These are phyloP conservation scores for Planococcus citri DNA, from an alignment of 1,140 invertebrate species.

Conservation along the genomic window DNA sequence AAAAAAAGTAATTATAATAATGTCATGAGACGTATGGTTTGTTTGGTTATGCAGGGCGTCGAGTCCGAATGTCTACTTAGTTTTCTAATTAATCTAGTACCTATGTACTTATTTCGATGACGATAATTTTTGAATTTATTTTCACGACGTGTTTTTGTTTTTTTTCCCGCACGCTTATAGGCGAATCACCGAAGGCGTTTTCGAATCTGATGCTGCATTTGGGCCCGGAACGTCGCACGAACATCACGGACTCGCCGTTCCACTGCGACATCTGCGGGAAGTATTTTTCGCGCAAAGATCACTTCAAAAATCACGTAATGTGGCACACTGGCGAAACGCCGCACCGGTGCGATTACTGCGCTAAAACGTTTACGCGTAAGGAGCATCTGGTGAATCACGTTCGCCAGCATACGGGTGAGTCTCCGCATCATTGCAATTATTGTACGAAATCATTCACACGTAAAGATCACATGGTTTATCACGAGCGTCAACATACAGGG, in stretches of 20 bases:
- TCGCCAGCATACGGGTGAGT: constrained; percentile 65
- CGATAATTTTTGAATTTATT: background rate
- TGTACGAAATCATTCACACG: constrained; percentile 71
- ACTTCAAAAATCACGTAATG: constrained; percentile 51
- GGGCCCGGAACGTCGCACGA: constrained; percentile 24
- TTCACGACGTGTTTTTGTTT: background rate
- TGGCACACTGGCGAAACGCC: constrained; percentile 59
- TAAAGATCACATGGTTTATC: constrained; percentile 68
- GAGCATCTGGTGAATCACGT: constrained; percentile 69
- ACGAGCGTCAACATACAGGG: constrained; percentile 67
- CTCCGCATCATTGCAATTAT: constrained; percentile 71
- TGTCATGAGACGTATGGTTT: too few species aligned
- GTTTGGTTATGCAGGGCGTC: too few species aligned
- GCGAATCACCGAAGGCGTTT: constrained; percentile 24
- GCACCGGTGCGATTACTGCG: constrained; percentile 64
- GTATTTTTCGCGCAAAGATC: constrained; percentile 56
- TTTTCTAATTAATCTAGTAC: too few species aligned
- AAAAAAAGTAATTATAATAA: too few species aligned
- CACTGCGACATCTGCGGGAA: constrained; percentile 40
- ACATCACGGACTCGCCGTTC: constrained; percentile 39
- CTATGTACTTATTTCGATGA: too few species aligned
- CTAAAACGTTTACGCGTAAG: constrained; percentile 66
- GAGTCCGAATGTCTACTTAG: too few species aligned
- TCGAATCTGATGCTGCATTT: constrained; percentile 25
- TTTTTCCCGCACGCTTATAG: background rate